Percentiles rank a stretch among this genome's conserved stretches.
Evolutionary conservation across 2,113 vertebrate species (phyloP).

Genomic region (Perca fluviatilis): DNA sequence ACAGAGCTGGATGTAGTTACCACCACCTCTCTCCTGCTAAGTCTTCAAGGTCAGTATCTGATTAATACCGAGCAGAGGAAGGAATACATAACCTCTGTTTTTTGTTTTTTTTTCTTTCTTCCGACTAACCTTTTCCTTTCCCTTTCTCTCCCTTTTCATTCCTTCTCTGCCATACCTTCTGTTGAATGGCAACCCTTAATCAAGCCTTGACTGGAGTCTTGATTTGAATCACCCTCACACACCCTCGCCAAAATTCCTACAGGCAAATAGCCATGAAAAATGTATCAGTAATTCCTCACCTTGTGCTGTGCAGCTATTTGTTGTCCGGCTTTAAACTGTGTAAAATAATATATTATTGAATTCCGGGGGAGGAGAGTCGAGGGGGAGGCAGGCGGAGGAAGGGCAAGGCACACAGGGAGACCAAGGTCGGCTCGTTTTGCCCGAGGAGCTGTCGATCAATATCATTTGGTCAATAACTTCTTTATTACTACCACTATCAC

Average conservation of each 20-base stretch:
- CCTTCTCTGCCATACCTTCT: slow-evolving; percentile 49
- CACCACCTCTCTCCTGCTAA: slow-evolving; percentile 63
- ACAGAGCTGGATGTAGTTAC: slow-evolving; percentile 79
- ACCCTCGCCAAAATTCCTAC: slow-evolving; percentile 85
- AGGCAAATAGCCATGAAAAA: slow-evolving; percentile 88
- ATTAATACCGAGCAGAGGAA: slow-evolving; percentile 75
- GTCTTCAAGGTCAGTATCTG: slow-evolving; percentile 85
- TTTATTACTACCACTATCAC: slow-evolving; percentile 99
- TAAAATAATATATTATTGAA: slow-evolving; percentile 99
- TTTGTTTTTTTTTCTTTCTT: slow-evolving; percentile 57
- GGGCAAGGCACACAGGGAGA: slow-evolving; percentile 94
- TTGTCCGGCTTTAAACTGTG: slow-evolving; percentile 95
- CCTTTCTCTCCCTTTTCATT: slow-evolving; percentile 43
- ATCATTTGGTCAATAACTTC: slow-evolving; percentile 99
- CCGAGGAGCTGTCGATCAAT: slow-evolving; percentile 98
- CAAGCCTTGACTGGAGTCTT: slow-evolving; percentile 82
- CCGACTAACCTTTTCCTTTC: slow-evolving; percentile 48
- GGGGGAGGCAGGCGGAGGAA: slow-evolving; percentile 88
- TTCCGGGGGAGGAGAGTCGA: slow-evolving; percentile 90
- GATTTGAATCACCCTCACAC: slow-evolving; percentile 85
- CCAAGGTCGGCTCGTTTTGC: slow-evolving; percentile 97
- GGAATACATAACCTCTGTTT: slow-evolving; percentile 68
- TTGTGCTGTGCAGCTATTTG: slow-evolving; percentile 91
- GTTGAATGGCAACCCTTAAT: slow-evolving; percentile 84
- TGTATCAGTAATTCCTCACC: slow-evolving; percentile 92